A percentile compares a stretch with the other conserved stretches of the same genome.
phyloP scores from a whole-genome alignment of 2,113 vertebrate species.

The Oceanodroma tethys region DNA sequence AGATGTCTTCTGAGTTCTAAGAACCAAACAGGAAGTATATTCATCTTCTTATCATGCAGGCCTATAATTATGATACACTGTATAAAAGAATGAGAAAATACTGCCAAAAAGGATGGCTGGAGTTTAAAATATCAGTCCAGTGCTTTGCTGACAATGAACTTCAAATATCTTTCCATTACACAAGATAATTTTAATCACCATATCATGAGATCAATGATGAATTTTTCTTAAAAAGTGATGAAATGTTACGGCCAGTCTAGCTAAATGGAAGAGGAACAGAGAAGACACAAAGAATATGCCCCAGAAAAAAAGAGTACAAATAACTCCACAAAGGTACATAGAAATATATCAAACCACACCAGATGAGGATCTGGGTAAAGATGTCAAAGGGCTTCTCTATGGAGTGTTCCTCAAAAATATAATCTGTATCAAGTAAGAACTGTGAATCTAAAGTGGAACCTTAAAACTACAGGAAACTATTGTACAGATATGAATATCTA shows the following conservation, averaged over 20 bases:
- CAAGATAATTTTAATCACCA: background rate
- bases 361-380: background rate
- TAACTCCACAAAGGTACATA: background rate
- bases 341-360: background rate
- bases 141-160: no score
- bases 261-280: background rate
- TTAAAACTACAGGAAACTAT: background rate
- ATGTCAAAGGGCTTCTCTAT: background rate
- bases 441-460: background rate
- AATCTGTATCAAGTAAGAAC: background rate
- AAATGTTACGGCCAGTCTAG: background rate
- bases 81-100: background rate
- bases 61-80: background rate
- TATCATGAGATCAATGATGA: background rate
- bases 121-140: no score
- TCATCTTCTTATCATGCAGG: background rate
- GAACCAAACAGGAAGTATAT: background rate
- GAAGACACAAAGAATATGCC: background rate
- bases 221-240: background rate
- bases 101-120: background rate
- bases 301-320: background rate
- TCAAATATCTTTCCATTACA: background rate
- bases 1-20: background rate
- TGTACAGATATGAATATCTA: background rate
- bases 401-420: background rate